These are phyloP conservation scores for Pyralis farinalis DNA, from an alignment of 2,888 invertebrate genomes.

Conservation along the genomic window DNA sequence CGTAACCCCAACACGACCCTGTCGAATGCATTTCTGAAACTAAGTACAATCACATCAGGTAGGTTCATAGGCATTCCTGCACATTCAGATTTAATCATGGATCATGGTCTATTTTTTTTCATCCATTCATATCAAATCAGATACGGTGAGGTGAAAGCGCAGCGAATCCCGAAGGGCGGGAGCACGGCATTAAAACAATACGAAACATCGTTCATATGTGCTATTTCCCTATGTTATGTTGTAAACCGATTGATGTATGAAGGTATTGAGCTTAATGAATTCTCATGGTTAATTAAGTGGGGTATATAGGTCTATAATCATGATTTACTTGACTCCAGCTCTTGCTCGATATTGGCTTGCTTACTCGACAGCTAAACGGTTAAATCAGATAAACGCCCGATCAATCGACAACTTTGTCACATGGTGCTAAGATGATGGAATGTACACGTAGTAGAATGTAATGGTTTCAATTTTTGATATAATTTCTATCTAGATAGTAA, in stretches of 20 bases:
- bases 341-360: no score
- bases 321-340: constrained; percentile 6
- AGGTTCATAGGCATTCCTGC: not conserved
- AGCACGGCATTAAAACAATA: not conserved
- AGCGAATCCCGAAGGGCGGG: constrained; percentile 10
- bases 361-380: no score
- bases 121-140: constrained; percentile 23
- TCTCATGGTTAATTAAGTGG: no score
- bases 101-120: constrained; percentile 18
- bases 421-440: no score
- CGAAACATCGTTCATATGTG: not conserved
- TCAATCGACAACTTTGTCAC: no score
- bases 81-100: constrained; percentile 1
- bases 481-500: no score
- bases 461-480: no score
- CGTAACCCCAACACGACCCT: not conserved
- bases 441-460: no score
- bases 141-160: constrained; percentile 16
- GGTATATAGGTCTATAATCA: constrained; percentile 5
- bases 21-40: not conserved
- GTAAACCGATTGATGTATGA: no score
- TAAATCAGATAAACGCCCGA: no score
- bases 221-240: no score
- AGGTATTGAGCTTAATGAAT: no score
- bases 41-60: not conserved